A percentile compares a stretch with the other conserved stretches of the same genome.
Evolutionary conservation across 2,797 vertebrate species (phyloP).

Genomic region (Zalophus californianus): DNA sequence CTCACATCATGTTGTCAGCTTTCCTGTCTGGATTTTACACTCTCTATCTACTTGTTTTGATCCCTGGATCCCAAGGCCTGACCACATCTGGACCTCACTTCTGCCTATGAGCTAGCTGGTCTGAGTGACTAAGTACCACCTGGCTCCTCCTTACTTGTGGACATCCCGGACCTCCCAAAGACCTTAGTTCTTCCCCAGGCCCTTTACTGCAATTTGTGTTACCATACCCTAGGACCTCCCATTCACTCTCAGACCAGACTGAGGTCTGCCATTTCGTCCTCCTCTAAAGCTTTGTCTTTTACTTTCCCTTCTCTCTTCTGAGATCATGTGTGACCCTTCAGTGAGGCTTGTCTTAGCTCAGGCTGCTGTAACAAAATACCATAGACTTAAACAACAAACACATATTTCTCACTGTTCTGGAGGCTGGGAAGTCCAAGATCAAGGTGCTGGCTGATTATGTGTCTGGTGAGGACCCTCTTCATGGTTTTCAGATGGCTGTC

Average conservation of each 20-base stretch:
- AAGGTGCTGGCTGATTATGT: neutral
- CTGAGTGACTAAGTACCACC: neutral
- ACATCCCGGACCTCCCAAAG: neutral
- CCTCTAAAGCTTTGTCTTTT: neutral
- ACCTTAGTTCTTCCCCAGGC: neutral
- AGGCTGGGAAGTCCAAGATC: neutral
- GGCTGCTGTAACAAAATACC: neutral
- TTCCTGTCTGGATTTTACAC: neutral
- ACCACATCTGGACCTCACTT: neutral
- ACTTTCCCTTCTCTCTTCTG: neutral
- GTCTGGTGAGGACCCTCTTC: neutral
- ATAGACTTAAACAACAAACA: neutral
- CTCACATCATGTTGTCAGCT: neutral
- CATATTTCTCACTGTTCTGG: neutral
- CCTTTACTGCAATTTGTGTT: neutral
- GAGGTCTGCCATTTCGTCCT: neutral
- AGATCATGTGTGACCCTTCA: neutral
- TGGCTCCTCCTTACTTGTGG: neutral
- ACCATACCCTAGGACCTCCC: neutral
- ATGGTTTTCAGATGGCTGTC: neutral
- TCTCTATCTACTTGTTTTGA: neutral
- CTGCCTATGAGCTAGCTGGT: neutral
- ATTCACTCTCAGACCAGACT: neutral
- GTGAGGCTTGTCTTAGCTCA: neutral
- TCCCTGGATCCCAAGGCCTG: neutral